Base-by-base conservation (phyloP, 1,140 invertebrate genomes). In the Drosophila lacertosa region DNA sequence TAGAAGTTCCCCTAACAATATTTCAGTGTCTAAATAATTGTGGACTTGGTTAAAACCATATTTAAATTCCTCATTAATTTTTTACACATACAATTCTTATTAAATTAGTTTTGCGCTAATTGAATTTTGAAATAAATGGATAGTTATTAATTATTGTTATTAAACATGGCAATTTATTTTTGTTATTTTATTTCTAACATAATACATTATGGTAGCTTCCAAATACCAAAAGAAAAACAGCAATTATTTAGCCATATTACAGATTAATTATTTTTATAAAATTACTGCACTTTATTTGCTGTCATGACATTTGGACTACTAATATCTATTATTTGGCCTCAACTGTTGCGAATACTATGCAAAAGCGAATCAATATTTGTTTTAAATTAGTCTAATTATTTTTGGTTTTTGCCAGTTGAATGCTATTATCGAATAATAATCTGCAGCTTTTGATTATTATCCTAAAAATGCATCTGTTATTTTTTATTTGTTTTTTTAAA, bases 301-400 rank as follows among this genome's bases (percentile, higher is more conserved):
- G 9, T 42, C 6, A 6, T 44, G 22, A 42, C 39, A 57, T 29
- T 42, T 32, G 16, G 10, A 39, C 22, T 29, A 18, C 22, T 10
- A 13, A 40, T 39, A 39, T 54, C 33, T 39, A 26, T 54, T 24
- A 39, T 53, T 39, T 37, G 13, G 3, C 11, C 20, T 37, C 5
- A 24, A 32, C 32, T 48, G 32, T 50, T 18, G 32, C n/a, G 16
- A 9, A 39, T 24, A 45, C 20, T 4, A 33, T 50, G 53, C 22
- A 22, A 20, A 37, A 5, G n/a, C 48, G 40, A 33, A 26, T 55
- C 66, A 54, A 69, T 64, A 64, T 64, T 55, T 64, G 60, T 13
- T 42, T 64, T 26, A 32, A 55, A 69, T 71, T 71, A 65, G 51
- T 18, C 5, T 9, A 64, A 64, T 55, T 55, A 55, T 55, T 64